phyloP scores from a whole-genome alignment of 2,888 invertebrate species.

The Smittia aterrima region DNA sequence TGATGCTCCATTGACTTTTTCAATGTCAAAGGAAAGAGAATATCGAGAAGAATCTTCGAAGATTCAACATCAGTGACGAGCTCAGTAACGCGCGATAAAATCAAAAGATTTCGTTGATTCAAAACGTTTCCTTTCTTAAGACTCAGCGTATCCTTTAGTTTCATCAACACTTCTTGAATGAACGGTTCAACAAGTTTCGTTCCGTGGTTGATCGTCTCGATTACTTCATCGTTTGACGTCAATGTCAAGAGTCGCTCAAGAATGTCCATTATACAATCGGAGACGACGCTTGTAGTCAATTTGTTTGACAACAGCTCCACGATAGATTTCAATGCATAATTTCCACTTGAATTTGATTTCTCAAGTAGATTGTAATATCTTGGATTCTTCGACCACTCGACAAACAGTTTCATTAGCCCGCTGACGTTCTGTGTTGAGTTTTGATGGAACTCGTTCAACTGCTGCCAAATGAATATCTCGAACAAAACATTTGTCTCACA shows the following conservation, averaged over 20 bases:
- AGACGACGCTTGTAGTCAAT: slow-evolving; percentile 62
- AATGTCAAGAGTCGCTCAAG: slow-evolving; percentile 71
- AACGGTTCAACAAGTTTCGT: slow-evolving; percentile 72
- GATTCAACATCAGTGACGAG: slow-evolving; percentile 66
- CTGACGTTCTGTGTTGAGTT: slow-evolving; percentile 85
- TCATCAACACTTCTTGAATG: slow-evolving; percentile 64
- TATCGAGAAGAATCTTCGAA: slow-evolving; percentile 66
- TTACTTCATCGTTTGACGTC: slow-evolving; percentile 59
- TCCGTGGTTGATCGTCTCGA: slow-evolving; percentile 63
- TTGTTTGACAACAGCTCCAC: slow-evolving; percentile 72
- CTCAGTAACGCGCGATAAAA: slow-evolving; percentile 74
- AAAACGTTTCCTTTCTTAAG: slow-evolving; percentile 49
- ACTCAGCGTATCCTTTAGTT: slow-evolving; percentile 59
- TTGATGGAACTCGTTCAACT: slow-evolving; percentile 67
- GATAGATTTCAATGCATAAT: slow-evolving; percentile 58
- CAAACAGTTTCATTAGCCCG: slow-evolving; percentile 73
- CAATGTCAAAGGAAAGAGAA: slow-evolving; percentile 69
- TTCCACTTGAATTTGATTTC: slow-evolving; percentile 57
- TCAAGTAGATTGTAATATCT: slow-evolving; percentile 71
- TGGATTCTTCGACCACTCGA: slow-evolving; percentile 76
- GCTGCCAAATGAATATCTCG: slow-evolving; percentile 77
- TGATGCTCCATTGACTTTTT: slow-evolving; percentile 57
- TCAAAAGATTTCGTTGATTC: slow-evolving; percentile 67
- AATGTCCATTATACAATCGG: slow-evolving; percentile 68
- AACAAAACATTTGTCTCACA: slow-evolving; percentile 73